These are phyloP conservation scores for Mus spicilegus DNA, from an alignment of 2,113 vertebrate species.

Conservation along the genomic window DNA sequence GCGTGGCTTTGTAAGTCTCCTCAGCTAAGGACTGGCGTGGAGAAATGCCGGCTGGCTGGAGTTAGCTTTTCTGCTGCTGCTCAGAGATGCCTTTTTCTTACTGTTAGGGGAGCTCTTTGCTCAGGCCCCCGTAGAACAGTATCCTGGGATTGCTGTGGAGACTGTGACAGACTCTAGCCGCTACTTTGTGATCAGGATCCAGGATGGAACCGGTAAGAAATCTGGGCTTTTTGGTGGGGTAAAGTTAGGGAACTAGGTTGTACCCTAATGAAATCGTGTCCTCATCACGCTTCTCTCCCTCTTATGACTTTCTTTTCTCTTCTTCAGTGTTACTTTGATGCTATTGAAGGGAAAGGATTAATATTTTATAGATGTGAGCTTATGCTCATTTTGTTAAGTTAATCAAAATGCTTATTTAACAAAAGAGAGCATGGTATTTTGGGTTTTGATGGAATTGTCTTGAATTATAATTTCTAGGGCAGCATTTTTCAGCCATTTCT, in stretches of 20 bases:
- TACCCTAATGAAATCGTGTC: background rate
- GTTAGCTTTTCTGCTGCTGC: constrained; percentile 9
- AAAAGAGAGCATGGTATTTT: constrained; percentile 10
- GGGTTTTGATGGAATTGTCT: background rate
- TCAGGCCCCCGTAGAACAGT: constrained; percentile 94
- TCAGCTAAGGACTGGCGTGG: background rate
- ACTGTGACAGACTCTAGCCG: constrained; percentile 96
- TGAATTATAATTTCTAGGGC: background rate
- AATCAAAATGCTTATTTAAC: constrained; percentile 24
- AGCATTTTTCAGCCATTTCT: background rate
- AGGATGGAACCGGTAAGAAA: constrained; percentile 94
- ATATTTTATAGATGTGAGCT: constrained; percentile 7
- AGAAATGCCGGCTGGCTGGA: background rate
- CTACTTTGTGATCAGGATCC: constrained; percentile 96
- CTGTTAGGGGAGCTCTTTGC: constrained; percentile 94
- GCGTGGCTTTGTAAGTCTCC: background rate
- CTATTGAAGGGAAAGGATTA: constrained; percentile 28
- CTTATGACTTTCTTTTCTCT: background rate
- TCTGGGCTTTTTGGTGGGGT: background rate
- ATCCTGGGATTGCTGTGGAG: constrained; percentile 94
- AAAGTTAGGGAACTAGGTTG: background rate
- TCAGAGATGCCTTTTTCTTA: constrained; percentile 54
- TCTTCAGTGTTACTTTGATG: constrained; percentile 1
- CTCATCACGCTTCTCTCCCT: background rate
- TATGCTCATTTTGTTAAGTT: background rate